Base-by-base conservation (phyloP, 2,888 invertebrate species). In the Smittia aterrima region DNA sequence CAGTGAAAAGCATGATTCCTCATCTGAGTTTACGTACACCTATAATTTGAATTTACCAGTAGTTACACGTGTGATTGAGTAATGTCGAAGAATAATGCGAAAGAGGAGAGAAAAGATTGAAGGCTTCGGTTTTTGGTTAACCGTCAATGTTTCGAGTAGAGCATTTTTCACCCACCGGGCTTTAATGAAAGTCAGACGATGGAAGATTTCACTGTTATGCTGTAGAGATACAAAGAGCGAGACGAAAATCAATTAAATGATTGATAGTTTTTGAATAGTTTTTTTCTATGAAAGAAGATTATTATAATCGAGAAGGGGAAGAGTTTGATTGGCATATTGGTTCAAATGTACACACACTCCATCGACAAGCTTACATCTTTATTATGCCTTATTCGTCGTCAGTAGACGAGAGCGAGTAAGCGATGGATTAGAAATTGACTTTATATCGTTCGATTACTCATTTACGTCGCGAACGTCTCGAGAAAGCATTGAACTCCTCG, bases 401-500 rank as follows among this genome's bases (percentile, higher is more conserved):
- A 64, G 22, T 2, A 25, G 25, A 64, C 22, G 18, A 58, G 7
- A 20, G 9, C 13, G 25, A 24, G 64, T 18, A n/a, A 16, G 11
- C 47, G 47, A 47, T 58, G 58, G 58, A 58, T 58, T 58, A 58
- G 58, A 58, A 58, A 58, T 67, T 41, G 47, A 67, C 47, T 25
- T 71, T 53, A n/a, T n/a, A 54, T 71, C 54, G 20, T 32, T 25
- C 18, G 58, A 58, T 58, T 58, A 58, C n/a, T 58, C 58, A 58
- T 18, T 58, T 18, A 22, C 18, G 18, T 58, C 18, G 3, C 66
- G 22, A 66, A 13, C 18, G 20, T 25, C 38, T 9, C 24, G 40
- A 70, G 20, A 71, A 40, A 13, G 16, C 72, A 62, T 62, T 72
- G 72, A 72, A 72, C 72, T n/a, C n/a, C n/a, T 54, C 62, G 54